phyloP scores from a whole-genome alignment of 1,140 invertebrate genomes.

The Drosophila ercepeae region DNA sequence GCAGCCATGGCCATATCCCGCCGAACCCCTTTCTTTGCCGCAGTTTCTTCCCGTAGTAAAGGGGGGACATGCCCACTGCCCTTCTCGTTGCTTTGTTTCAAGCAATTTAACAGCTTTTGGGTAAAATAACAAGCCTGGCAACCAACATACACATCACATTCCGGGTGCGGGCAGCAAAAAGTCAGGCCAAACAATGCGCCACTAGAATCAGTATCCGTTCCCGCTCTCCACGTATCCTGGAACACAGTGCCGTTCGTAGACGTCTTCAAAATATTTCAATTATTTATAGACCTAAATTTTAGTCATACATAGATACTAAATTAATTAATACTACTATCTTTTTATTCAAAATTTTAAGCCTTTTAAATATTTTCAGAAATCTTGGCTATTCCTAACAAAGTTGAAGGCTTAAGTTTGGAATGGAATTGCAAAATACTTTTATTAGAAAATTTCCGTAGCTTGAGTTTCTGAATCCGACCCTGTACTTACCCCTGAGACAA shows the following conservation, averaged over 20 bases:
- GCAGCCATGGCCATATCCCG: slow-evolving; percentile 2
- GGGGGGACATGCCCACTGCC: slow-evolving; percentile 13
- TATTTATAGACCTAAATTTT: not conserved
- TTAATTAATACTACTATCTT: no score
- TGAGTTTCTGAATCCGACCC: not conserved
- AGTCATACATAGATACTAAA: not conserved
- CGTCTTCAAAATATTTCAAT: not conserved
- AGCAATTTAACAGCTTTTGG: slow-evolving; percentile 82
- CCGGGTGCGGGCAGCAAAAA: slow-evolving; percentile 62
- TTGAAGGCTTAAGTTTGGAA: no score
- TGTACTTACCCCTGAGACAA: not conserved
- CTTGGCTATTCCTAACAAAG: no score
- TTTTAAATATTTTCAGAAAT: no score
- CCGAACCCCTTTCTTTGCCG: not conserved
- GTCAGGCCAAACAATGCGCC: slow-evolving; percentile 74
- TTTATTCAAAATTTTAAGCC: no score
- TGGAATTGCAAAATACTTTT: no score
- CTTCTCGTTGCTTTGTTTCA: slow-evolving; percentile 68
- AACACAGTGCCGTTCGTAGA: not conserved
- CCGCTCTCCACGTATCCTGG: not conserved
- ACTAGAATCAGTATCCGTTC: slow-evolving; percentile 9
- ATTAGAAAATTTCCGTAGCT: no score
- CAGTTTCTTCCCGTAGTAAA: not conserved
- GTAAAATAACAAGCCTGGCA: slow-evolving; percentile 75
- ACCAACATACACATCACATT: slow-evolving; percentile 53